Conservation (phyloP, 2,888 invertebrate species). For the Gandaritis pyraliata region DNA sequence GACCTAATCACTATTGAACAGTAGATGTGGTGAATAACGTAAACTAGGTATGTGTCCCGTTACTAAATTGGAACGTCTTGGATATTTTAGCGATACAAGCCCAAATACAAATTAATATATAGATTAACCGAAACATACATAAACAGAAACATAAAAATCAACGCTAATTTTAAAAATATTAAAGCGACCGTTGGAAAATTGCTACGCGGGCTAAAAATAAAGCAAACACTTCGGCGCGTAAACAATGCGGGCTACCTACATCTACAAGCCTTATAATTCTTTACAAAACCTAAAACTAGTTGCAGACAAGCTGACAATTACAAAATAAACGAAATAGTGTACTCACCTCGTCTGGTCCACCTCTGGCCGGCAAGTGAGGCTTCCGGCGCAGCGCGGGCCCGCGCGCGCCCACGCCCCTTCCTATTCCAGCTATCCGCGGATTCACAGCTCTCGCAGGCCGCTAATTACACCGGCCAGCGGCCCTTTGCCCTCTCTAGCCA, state of each 20-base stretch:
- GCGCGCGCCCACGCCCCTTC: conserved; percentile 40
- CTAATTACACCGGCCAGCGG: conserved; percentile 26
- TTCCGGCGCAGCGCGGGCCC: conserved; percentile 41
- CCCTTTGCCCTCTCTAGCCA: conserved; percentile 10
- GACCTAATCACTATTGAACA: neutral
- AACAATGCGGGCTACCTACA: neutral
- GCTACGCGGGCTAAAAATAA: no score
- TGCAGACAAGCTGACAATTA: conserved; percentile 8
- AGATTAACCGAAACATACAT: no score
- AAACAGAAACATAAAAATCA: no score
- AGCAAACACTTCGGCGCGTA: no score
- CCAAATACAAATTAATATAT: no score
- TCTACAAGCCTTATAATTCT: no score
- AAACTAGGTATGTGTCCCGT: no score
- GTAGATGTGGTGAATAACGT: no score
- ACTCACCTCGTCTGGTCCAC: conserved; percentile 23
- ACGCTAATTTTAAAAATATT: no score
- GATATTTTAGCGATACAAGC: no score
- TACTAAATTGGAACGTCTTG: no score
- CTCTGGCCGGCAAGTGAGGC: conserved; percentile 47
- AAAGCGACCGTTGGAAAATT: no score
- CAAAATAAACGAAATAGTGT: conserved; percentile 17
- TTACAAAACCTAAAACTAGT: conserved; percentile 2
- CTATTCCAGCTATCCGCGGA: conserved; percentile 32
- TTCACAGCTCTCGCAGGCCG: conserved; percentile 19